Percentiles rank a stretch among this genome's conserved stretches.
phyloP scores from a whole-genome alignment of 37 sponge, comb jelly and placozoan species.

The Cladorhizidae sp. region DNA sequence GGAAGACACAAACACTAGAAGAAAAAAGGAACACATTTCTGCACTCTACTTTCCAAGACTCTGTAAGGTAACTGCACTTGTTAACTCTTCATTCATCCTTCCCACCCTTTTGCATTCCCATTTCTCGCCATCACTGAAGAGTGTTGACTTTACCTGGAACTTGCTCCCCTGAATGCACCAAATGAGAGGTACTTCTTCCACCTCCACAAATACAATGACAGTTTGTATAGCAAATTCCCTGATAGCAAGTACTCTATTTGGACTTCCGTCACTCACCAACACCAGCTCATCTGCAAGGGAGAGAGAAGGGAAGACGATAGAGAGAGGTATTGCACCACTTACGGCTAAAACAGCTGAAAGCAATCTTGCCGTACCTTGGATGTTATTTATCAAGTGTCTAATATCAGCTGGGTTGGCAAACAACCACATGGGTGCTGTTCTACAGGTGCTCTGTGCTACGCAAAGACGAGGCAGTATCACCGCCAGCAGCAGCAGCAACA shows the following conservation, averaged over 20 bases:
- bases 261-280: not conserved
- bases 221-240: not conserved
- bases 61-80: no score
- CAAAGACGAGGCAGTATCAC: not conserved
- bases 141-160: not conserved
- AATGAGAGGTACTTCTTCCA: constrained; percentile 1
- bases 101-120: no score
- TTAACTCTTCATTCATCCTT: no score
- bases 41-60: no score
- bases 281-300: not conserved
- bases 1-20: no score
- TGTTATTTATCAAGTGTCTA: not conserved
- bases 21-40: no score
- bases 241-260: not conserved
- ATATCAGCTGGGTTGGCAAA: constrained; percentile 15
- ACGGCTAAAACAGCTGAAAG: not conserved
- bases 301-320: not conserved
- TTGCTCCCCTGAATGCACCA: constrained; percentile 24
- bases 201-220: not conserved
- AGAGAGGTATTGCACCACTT: not conserved
- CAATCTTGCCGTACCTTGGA: not conserved
- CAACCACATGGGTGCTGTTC: constrained; percentile 7
- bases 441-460: not conserved
- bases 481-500: not conserved
- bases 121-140: no score